Evolutionary conservation across 1,140 invertebrate species (phyloP), one percentile per base, ranked within the genome.

Genomic region (Asobara japonica): DNA sequence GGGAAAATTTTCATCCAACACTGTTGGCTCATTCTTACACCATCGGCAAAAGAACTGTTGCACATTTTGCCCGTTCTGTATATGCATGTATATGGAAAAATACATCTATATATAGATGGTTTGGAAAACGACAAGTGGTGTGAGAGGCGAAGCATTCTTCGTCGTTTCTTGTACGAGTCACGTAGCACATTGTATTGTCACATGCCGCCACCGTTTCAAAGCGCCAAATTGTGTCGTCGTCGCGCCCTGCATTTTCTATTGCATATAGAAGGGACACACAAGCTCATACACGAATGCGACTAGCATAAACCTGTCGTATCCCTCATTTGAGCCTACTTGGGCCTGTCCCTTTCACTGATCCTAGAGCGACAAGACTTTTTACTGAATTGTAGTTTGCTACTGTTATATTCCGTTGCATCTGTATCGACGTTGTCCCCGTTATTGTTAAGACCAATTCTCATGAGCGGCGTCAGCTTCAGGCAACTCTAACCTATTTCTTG

Each of bases 211-310:
- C 71, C 77, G 79, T 77, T 75, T 73, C 74, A 75, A 77, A 76
- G 79, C 80, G 82, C 78, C 79, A 84, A 86, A 86, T 85, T 84
- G 80, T 82, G 80, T 83, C 78, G 77, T 79, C 76, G 78, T 79
- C 78, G 79, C 71, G 74, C 73, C 74, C 69, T 79, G 76, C 74
- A 77, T 80, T 72, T 64, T 68, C 16, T 41, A 71, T 41, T 48
- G 29, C 61, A 41, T 33, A 48, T 45, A 45, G 45, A 71, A 45
- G 36, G 36, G 64, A 27, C 18, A n/a, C n/a, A 41, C 41, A 51
- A 38, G 51, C 51, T 60, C 31, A 51, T 33, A 61, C 51, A 69
- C 68, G 22, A 45, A 30, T 61, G 22, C 31, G 30, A 36, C 27
- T 76, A 41, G 68, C 67, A 70, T 76, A 72, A 73, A 72, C 30